Evolutionary conservation across 2,113 vertebrate species (phyloP).

Genomic region (Telmatochromis sp.): DNA sequence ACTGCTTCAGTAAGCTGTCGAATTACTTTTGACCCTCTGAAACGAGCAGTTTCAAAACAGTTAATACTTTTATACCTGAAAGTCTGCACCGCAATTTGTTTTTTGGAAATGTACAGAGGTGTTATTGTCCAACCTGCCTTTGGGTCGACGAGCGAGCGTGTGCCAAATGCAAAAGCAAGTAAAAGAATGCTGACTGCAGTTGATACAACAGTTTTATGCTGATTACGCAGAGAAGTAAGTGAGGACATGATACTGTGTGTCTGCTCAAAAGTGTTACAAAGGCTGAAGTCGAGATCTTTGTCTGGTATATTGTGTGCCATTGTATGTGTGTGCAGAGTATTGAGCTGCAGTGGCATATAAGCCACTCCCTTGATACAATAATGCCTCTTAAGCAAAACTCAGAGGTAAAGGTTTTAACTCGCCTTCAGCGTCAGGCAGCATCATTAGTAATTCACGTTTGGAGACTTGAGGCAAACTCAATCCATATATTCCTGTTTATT

Average conservation of each 20-base stretch:
- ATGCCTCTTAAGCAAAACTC: slow-evolving; percentile 57
- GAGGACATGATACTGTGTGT: background rate
- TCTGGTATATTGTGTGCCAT: background rate
- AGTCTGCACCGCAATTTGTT: background rate
- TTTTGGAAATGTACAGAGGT: background rate
- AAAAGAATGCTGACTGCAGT: background rate
- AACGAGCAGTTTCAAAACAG: background rate
- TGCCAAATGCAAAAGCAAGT: background rate
- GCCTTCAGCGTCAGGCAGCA: slow-evolving; percentile 29
- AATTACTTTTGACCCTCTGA: background rate
- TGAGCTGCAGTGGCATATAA: slow-evolving; percentile 22
- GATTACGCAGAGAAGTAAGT: background rate
- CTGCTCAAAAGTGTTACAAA: background rate
- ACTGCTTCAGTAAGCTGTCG: background rate
- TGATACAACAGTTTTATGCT: background rate
- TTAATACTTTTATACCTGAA: background rate
- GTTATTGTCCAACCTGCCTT: background rate
- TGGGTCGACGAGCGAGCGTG: background rate
- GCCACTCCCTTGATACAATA: slow-evolving; percentile 35
- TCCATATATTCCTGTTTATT: slow-evolving; percentile 18
- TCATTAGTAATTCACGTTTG: slow-evolving; percentile 56
- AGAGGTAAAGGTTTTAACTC: slow-evolving; percentile 52
- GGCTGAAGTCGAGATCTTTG: background rate
- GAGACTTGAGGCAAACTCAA: slow-evolving; percentile 27
- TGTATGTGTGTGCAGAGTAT: background rate